Evolutionary conservation across 2,888 invertebrate genomes (phyloP), one percentile per base, ranked within the genome.

Genomic region (Helleia helle): DNA sequence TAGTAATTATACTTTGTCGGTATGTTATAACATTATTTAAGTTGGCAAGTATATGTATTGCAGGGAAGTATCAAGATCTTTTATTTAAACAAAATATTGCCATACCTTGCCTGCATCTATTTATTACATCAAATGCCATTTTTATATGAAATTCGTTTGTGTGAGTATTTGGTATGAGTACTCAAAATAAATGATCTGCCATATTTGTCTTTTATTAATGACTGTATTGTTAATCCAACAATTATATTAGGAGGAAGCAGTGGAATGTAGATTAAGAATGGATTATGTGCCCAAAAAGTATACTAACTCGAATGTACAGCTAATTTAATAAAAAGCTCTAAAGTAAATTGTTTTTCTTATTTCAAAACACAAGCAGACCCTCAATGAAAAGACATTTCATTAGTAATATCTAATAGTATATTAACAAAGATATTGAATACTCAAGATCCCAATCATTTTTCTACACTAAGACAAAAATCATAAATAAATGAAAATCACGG

Each of bases 221-320:
- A 79, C 74, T 81, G 72, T 62, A 65, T 71, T 75, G 71, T 71
- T 72, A 71, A 73, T 68, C 65, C 73, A 75, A 71, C 59, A 67
- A 66, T 66, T 68, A 61, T 64, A 59, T 68, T 65, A 70, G 57
- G 68, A 68, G 62, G 62, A 69, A 64, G 55, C 65, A 72, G 68
- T 65, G 72, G 72, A 71, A 75, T 64, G 64, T 83, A 79, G 77
- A 68, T 59, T 83, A 81, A 83, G 81, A 69, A 77, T 72, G 67
- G 71, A 73, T 71, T 75, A 83, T 83, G 77, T 83, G 81, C 84
- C 84, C 81, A 81, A 81, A 67, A 80, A 76, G 69, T 81, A 83
- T 83, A 86, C 85, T 85, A 86, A 85, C 85, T 84, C 79, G 77
- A 84, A 83, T 85, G 85, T 86, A 86, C 85, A 86, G 86, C 83